Base-by-base conservation (phyloP, 2,888 invertebrate genomes). In the Deilephila elpenor region DNA sequence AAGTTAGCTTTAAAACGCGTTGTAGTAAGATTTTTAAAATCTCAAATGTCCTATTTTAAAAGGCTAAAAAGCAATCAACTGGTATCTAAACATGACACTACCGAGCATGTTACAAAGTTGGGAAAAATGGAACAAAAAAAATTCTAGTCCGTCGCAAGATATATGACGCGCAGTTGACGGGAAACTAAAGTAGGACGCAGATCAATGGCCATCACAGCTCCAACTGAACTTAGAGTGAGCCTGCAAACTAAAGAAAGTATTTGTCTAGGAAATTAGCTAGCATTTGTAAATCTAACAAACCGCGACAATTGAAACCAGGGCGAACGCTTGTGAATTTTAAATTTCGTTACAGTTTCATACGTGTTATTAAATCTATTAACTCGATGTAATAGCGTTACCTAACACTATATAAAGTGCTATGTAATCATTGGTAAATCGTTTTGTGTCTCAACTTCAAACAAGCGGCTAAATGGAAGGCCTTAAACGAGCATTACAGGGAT, bases 321-420 rank as follows among this genome's bases (percentile, higher is more conserved):
- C 73, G 71, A 71, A 61, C 61, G 71, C 44, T 75, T 73, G 70
- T 73, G 37, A 73, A 70, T 72, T 72, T 19, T 34, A 25, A 44
- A 56, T 70, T 73, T 70, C 72, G 70, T 61, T 75, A 73, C 75
- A 62, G 62, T 59, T 75, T 56, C 59, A n/a, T 71, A 71, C 53
- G 59, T 60, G 51, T 67, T 71, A 67, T 59, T 62, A 64, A 44
- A 70, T 61, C 59, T n/a, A 25, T 32, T 74, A 64, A 59, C 51
- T 59, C 61, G 51, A 51, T 73, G 71, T 75, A 75, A 75, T 62
- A 59, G 67, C 25, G 53, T 75, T 75, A 73, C 73, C 51, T 75
- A 75, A 75, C 37, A 56, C 32, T 56, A 71, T 32, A 60, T 67
- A 32, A 71, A 71, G 59, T 74, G 51, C 60, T 71, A 71, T 59